These are phyloP conservation scores for Microctenopoma stevenorrisi DNA, from an alignment of 2,797 vertebrate species.

Conservation along the genomic window DNA sequence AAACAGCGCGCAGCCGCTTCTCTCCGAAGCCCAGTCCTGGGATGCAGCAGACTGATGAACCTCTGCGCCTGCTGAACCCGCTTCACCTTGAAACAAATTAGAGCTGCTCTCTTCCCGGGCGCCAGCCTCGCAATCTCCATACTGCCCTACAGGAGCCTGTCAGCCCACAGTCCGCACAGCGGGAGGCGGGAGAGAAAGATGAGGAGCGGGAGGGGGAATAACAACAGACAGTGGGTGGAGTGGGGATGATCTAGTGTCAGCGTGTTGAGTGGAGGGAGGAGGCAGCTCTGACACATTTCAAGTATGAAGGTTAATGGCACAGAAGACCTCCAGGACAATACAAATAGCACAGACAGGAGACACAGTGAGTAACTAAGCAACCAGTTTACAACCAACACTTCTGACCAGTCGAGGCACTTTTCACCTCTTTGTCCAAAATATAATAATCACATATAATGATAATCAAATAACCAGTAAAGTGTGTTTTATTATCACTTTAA, in stretches of 20 bases:
- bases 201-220: constrained; percentile 45
- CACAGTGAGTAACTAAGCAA: too few species aligned
- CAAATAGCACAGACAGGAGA: constrained; percentile 28
- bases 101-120: constrained; percentile 55
- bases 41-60: constrained; percentile 46
- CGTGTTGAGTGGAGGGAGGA: constrained; percentile 45
- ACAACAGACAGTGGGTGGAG: constrained; percentile 54
- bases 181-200: constrained; percentile 51
- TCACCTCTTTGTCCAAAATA: background rate
- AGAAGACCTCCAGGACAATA: constrained; percentile 61
- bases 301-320: constrained; percentile 70
- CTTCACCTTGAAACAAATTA: constrained; percentile 80
- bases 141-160: constrained; percentile 66
- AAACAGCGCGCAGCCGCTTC: constrained; percentile 60
- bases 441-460: too few species aligned
- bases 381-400: background rate
- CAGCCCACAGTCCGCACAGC: constrained; percentile 64
- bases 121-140: constrained; percentile 52
- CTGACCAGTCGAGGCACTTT: background rate
- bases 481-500: too few species aligned
- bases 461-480: constrained; percentile 20
- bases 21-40: constrained; percentile 48
- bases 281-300: constrained; percentile 58
- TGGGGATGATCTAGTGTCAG: constrained; percentile 53
- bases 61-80: constrained; percentile 46